Conservation (phyloP, 2,797 vertebrate species). For the Anguilla megastoma region DNA sequence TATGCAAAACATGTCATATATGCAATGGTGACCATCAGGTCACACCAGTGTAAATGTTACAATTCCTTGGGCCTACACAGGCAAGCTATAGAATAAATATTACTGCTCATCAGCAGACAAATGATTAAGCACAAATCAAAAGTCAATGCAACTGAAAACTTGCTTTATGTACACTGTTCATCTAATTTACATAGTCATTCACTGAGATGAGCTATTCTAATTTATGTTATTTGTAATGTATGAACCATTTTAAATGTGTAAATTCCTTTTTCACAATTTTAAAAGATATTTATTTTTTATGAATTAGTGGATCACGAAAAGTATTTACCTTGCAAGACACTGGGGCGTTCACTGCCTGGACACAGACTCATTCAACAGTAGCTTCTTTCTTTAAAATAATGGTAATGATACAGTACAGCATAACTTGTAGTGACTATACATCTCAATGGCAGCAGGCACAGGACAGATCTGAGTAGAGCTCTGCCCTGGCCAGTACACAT, state of each 20-base stretch:
- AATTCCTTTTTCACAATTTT: conserved; percentile 5
- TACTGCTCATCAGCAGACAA: background rate
- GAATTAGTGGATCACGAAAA: background rate
- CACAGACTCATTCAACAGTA: background rate
- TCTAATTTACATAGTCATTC: background rate
- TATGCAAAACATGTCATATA: background rate
- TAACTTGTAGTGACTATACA: background rate
- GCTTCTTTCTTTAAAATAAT: background rate
- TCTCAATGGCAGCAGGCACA: background rate
- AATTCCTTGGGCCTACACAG: background rate
- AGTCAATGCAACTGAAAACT: background rate
- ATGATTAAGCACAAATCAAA: background rate
- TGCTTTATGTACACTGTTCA: background rate
- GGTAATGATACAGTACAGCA: background rate
- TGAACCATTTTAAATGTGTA: background rate
- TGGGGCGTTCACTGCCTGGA: background rate
- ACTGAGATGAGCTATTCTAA: background rate
- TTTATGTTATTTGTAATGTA: conserved; percentile 16
- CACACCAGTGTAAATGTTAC: background rate
- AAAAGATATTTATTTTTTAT: conserved; percentile 15
- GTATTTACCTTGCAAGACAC: background rate
- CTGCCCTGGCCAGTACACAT: background rate
- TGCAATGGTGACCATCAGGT: background rate
- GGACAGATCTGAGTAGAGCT: background rate
- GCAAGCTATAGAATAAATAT: background rate